These are phyloP conservation scores for Leuciscus idus DNA, from an alignment of 2,113 vertebrate species.

Conservation along the genomic window DNA sequence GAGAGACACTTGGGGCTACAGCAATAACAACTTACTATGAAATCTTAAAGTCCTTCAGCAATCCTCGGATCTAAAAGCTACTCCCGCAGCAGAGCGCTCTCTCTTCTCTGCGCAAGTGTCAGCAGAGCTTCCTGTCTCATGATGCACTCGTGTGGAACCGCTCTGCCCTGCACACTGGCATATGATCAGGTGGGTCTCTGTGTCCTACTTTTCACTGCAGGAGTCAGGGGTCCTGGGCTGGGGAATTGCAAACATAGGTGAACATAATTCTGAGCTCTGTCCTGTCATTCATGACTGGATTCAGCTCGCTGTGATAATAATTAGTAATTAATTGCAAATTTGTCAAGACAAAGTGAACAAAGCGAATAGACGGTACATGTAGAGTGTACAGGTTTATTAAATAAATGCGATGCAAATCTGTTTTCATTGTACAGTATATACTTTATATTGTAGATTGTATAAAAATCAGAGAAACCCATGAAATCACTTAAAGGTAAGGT, in stretches of 20 bases:
- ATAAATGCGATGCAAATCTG: background rate
- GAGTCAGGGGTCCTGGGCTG: background rate
- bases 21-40: slow-evolving; percentile 69
- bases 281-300: background rate
- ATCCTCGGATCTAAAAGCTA: slow-evolving; percentile 62
- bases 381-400: background rate
- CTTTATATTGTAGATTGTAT: background rate
- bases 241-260: slow-evolving; percentile 1
- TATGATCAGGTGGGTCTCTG: slow-evolving; percentile 32
- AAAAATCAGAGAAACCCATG: background rate
- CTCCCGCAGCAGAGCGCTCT: slow-evolving; percentile 42
- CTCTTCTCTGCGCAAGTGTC: slow-evolving; percentile 41
- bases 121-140: slow-evolving; percentile 35
- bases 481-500: background rate
- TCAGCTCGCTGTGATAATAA: background rate
- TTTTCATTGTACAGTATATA: background rate
- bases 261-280: background rate
- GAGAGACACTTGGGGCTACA: slow-evolving; percentile 59
- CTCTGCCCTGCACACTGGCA: slow-evolving; percentile 3
- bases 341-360: background rate
- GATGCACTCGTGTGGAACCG: slow-evolving; percentile 47
- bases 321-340: background rate
- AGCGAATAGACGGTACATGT: background rate
- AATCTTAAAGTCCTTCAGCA: slow-evolving; percentile 72
- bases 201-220: slow-evolving; percentile 20